Evolutionary conservation across 2,113 vertebrate genomes (phyloP), one percentile per base, ranked within the genome.

Genomic region (Cyanistes caeruleus): DNA sequence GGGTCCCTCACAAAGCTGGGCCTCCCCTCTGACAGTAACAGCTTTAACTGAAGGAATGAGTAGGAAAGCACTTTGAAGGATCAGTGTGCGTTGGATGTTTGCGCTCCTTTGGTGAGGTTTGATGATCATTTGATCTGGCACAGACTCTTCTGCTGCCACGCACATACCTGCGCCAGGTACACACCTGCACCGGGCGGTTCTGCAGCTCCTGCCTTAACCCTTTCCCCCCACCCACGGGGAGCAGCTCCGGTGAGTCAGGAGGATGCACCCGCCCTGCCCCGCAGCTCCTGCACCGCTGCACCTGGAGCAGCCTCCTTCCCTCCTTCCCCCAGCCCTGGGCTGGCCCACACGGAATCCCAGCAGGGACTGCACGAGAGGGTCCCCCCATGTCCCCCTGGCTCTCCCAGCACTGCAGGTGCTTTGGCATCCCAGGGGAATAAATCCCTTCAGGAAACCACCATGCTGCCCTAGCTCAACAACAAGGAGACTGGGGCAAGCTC

Each of bases 191-290:
- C 25, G 87, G 84, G 93, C 89, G 81, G 91, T 81, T 74, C 58
- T 37, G 89, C 89, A 94, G 86, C 93, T 89, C 87, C 81, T 0
- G n/a, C 83, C 75, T 93, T 83, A 80, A 80, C 95, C 87, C 85
- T 55, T 92, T 48, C 74, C 13, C 65, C 51, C 48, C 82, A 58
- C 73, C n/a, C 65, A 39, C 51, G 37, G 81, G 77, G 18, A 93
- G 91, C 93, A 58, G 80, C 87, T 53, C n/a, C 2, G 3, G 75
- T 95, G 94, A 96, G 89, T 95, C 95, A 92, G 93, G 96, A 93
- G 81, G 73, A 27, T 68, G 84, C 81, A 0, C 89, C 37, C 90
- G 21, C 95, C 95, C 95, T 89, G 87, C 95, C 97, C 58, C 1
- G 51, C 87, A 15, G 94, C 83, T 25, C 43, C 41, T 28, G 68